These are phyloP conservation scores for Tupaia chinensis DNA, from an alignment of 2,113 vertebrate genomes.

Conservation along the genomic window DNA sequence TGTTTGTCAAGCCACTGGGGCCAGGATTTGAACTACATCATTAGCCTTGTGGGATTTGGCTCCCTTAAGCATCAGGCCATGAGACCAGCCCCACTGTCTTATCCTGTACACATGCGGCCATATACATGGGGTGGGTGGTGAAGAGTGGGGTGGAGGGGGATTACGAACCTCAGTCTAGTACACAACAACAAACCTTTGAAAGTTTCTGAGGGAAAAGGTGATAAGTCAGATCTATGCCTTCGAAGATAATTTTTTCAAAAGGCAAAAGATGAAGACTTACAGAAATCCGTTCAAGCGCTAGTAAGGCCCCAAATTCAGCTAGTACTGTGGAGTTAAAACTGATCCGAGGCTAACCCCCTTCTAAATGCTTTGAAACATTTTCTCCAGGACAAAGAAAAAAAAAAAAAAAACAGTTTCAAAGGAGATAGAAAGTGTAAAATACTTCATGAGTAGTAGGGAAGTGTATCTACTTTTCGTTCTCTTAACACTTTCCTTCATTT, in stretches of 20 bases:
- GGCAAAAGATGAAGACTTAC: not conserved
- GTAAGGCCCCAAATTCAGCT: not conserved
- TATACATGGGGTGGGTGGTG: not conserved
- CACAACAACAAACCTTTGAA: not conserved
- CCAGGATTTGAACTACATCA: too few species aligned
- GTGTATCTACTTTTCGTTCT: not conserved
- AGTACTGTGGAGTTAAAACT: not conserved
- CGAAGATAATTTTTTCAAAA: conserved; percentile 29
- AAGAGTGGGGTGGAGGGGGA: not conserved
- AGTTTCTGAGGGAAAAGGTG: conserved; percentile 36
- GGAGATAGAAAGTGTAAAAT: not conserved
- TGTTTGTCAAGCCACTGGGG: too few species aligned
- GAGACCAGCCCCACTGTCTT: too few species aligned
- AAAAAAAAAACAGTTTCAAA: not conserved
- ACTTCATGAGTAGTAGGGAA: not conserved
- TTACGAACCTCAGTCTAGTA: not conserved
- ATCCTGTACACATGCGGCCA: not conserved
- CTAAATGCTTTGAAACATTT: conserved; percentile 10
- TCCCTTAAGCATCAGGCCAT: too few species aligned
- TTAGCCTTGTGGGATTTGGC: too few species aligned
- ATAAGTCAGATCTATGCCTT: not conserved
- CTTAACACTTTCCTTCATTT: conserved; percentile 41
- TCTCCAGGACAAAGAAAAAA: conserved; percentile 33
- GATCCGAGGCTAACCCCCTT: not conserved
- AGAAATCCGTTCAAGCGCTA: not conserved